Percentiles rank a stretch among this genome's conserved stretches.
Conservation (phyloP, 2,888 invertebrate species). For the Oxystoma pomonae region DNA sequence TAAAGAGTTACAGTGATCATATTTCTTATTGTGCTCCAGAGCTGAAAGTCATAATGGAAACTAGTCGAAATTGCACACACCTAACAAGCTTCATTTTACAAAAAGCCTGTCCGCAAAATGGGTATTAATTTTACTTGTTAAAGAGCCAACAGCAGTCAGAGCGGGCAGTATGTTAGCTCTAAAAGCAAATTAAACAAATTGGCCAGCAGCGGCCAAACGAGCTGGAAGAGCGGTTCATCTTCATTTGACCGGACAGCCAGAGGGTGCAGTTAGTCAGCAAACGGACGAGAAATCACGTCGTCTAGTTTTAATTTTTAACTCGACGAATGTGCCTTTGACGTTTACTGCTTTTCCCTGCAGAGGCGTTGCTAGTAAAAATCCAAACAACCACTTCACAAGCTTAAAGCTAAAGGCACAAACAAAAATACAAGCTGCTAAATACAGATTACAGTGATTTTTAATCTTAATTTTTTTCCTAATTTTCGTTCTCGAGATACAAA, state of each 20-base stretch:
- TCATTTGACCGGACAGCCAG: constrained; percentile 38
- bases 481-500: no score
- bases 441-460: no score
- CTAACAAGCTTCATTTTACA: not conserved
- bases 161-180: not conserved
- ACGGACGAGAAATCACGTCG: constrained; percentile 47
- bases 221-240: constrained; percentile 36
- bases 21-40: not conserved
- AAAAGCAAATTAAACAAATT: not conserved
- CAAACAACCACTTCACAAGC: no score
- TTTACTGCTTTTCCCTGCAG: constrained; percentile 36
- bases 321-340: constrained; percentile 44
- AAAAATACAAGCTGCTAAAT: no score
- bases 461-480: no score
- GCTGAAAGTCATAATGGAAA: not conserved
- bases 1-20: not conserved
- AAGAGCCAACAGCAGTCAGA: not conserved
- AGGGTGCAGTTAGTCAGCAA: constrained; percentile 44
- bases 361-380: no score
- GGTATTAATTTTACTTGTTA: not conserved
- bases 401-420: no score
- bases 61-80: not conserved
- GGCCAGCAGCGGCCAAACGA: constrained; percentile 1
- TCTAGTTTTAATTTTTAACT: constrained; percentile 47
- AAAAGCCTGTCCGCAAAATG: not conserved